These are phyloP conservation scores for Adelges cooleyi DNA, from an alignment of 1,140 invertebrate genomes.

Conservation along the genomic window DNA sequence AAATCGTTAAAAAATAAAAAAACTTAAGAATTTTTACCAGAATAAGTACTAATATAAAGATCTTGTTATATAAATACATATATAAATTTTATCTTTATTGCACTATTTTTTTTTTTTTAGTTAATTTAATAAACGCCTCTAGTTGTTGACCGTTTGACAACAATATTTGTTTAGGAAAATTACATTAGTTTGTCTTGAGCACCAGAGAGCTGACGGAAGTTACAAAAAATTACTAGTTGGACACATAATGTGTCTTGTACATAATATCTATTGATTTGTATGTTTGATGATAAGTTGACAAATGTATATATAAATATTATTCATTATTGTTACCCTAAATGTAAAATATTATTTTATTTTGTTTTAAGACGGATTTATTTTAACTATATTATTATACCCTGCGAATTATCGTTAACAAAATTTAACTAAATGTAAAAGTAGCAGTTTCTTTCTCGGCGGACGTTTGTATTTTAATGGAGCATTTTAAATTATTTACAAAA, in stretches of 20 bases:
- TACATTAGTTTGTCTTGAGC: neutral
- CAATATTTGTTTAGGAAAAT: too few species aligned
- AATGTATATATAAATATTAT: conserved; percentile 14
- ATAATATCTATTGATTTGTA: neutral
- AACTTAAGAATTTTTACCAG: too few species aligned
- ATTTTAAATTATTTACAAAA: neutral
- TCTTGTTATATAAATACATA: too few species aligned
- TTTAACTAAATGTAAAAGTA: neutral
- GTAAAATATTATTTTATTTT: conserved; percentile 22
- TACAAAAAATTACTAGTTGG: neutral
- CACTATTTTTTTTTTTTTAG: too few species aligned
- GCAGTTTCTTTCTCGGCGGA: too few species aligned
- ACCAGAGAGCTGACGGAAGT: neutral
- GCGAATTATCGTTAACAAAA: too few species aligned
- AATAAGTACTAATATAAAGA: too few species aligned
- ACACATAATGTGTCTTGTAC: neutral
- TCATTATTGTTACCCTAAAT: conserved; percentile 25
- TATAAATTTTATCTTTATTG: too few species aligned
- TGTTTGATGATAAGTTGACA: conserved; percentile 11
- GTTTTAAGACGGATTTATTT: neutral
- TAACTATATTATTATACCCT: neutral
- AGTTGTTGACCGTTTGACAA: too few species aligned
- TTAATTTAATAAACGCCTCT: too few species aligned
- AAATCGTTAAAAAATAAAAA: too few species aligned
- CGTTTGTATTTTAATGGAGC: neutral